Percentiles rank a stretch among this genome's conserved stretches.
Conservation (phyloP, 2,888 invertebrate species). For the Aradus depressus region DNA sequence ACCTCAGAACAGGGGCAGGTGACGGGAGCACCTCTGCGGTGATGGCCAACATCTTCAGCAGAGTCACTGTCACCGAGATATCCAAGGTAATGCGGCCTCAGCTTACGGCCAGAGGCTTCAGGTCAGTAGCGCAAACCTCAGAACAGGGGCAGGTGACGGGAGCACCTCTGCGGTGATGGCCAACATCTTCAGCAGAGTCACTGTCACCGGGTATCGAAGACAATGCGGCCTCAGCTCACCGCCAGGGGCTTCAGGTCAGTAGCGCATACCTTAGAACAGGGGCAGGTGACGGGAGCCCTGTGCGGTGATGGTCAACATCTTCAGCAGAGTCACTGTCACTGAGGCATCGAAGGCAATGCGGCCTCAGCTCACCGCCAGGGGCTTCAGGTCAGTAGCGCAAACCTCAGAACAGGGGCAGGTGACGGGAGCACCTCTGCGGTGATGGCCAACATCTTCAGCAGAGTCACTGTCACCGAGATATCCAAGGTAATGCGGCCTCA, state of each 20-base stretch:
- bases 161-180: constrained; percentile 75
- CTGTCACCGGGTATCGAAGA: constrained; percentile 93
- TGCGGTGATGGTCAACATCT: too few relatives aligned
- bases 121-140: constrained; percentile 73
- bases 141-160: constrained; percentile 93
- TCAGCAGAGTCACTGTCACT: constrained; percentile 67
- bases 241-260: too few relatives aligned
- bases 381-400: constrained; percentile 28
- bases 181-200: constrained; percentile 57
- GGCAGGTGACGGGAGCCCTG: too few relatives aligned
- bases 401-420: constrained; percentile 74
- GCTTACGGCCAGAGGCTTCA: constrained; percentile 62
- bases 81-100: constrained; percentile 78
- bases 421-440: constrained; percentile 86
- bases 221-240: too few relatives aligned
- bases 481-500: constrained; percentile 78
- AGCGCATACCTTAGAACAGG: too few relatives aligned
- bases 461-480: constrained; percentile 81
- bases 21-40: constrained; percentile 86
- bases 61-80: constrained; percentile 81
- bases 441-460: constrained; percentile 59
- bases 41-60: constrained; percentile 59
- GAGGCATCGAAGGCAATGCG: constrained; percentile 88
- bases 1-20: constrained; percentile 82
- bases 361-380: constrained; percentile 49